Conservation (phyloP, 2,888 invertebrate genomes). For the Podotricha telesiphe region DNA sequence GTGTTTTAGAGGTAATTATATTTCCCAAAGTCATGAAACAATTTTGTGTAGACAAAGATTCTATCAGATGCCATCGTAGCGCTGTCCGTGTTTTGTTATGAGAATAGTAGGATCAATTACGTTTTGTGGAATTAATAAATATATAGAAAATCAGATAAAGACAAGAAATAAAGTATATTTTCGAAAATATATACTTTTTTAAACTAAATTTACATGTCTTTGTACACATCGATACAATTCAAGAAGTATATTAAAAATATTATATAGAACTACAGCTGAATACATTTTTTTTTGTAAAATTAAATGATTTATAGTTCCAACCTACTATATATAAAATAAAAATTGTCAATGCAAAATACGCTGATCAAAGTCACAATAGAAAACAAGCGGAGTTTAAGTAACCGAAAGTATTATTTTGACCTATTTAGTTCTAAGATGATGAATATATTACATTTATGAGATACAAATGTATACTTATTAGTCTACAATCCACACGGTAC, state of each 20-base stretch:
- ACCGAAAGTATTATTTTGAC: constrained; percentile 11
- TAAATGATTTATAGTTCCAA: no score
- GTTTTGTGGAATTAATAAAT: neutral
- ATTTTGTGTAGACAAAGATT: constrained; percentile 7
- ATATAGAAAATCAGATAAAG: no score
- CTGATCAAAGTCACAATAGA: neutral
- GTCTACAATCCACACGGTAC: constrained; percentile 3
- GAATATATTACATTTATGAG: constrained; percentile 4
- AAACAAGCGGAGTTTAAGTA: neutral
- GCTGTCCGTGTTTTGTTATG: neutral
- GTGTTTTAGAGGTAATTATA: constrained; percentile 52
- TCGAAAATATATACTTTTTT: no score
- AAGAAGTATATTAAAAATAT: no score
- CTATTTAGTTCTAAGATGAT: constrained; percentile 9
- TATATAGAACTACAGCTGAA: no score
- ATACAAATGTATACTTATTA: constrained; percentile 15
- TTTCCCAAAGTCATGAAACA: constrained; percentile 26
- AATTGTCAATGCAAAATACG: neutral
- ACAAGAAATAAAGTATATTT: no score
- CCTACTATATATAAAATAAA: no score
- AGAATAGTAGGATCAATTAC: neutral
- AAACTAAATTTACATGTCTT: no score
- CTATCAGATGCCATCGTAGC: neutral
- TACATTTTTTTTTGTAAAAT: no score
- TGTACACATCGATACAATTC: no score